Evolutionary conservation across 2,113 vertebrate species (phyloP).

Genomic region (Brevimyrus niger): DNA sequence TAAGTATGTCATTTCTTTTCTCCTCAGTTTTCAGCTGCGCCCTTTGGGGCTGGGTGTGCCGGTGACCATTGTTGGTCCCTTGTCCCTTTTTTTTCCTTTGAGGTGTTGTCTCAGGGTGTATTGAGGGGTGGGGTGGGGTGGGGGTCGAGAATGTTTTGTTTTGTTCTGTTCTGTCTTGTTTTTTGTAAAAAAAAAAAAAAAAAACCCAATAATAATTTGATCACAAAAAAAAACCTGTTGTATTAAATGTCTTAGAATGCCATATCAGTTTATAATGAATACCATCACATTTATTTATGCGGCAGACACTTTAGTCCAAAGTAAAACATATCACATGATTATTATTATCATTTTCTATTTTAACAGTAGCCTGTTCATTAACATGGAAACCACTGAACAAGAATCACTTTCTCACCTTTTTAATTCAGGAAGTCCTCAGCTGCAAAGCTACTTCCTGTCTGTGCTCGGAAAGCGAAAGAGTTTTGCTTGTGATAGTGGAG

Average conservation of each 20-base stretch:
- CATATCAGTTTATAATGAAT: background rate
- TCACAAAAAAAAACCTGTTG: no score
- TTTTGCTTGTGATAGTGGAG: background rate
- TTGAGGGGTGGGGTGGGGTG: no score
- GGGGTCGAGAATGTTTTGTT: no score
- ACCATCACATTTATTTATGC: background rate
- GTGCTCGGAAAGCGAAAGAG: background rate
- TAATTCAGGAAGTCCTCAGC: slow-evolving; percentile 37
- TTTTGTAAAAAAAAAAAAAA: no score
- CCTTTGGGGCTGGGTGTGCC: no score
- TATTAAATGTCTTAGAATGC: background rate
- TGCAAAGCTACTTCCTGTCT: slow-evolving; percentile 18
- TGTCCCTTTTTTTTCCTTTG: no score
- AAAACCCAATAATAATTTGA: no score
- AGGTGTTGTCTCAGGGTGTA: no score
- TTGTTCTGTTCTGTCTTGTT: no score
- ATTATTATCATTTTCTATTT: background rate
- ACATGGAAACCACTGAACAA: background rate
- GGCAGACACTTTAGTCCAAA: background rate
- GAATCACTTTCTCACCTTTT: background rate
- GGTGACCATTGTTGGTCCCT: no score
- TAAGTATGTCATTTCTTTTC: no score
- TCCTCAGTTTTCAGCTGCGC: no score
- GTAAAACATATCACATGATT: background rate
- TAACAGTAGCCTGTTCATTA: background rate